phyloP scores from a whole-genome alignment of 2,888 invertebrate species.

The Diploptera punctata region DNA sequence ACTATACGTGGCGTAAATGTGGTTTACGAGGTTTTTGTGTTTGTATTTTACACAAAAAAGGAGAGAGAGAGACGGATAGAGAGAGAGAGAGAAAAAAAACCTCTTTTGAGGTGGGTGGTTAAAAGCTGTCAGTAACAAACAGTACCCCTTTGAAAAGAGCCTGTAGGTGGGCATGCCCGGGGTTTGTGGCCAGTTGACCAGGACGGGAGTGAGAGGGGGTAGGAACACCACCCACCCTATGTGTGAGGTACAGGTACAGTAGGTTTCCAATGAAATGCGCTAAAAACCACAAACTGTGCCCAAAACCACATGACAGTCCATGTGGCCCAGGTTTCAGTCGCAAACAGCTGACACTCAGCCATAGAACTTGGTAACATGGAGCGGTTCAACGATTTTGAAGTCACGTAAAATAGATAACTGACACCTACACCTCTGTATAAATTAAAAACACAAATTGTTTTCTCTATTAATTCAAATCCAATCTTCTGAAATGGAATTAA shows the following conservation, averaged over 20 bases:
- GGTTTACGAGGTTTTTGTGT: constrained; percentile 31
- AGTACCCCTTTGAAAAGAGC: constrained; percentile 30
- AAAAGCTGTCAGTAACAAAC: constrained; percentile 31
- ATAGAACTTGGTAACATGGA: not conserved
- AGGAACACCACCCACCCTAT: constrained; percentile 8
- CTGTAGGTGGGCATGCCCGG: constrained; percentile 22
- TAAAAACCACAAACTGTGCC: constrained; percentile 30
- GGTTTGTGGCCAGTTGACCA: constrained; percentile 32
- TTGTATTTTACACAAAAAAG: constrained; percentile 30
- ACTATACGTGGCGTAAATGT: constrained; percentile 24
- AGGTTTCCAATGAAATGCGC: constrained; percentile 28
- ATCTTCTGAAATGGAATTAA: not conserved
- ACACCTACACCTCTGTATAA: not conserved
- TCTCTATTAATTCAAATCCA: not conserved
- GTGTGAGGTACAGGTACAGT: constrained; percentile 30
- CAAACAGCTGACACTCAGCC: constrained; percentile 29
- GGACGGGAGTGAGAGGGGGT: constrained; percentile 6
- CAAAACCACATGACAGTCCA: constrained; percentile 27
- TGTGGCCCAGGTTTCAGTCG: constrained; percentile 21
- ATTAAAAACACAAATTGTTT: not conserved
- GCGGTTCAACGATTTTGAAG: not conserved
- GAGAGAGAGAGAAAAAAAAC: constrained; percentile 20
- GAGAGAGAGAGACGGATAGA: constrained; percentile 7
- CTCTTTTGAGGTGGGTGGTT: constrained; percentile 32
- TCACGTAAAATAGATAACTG: not conserved